These are phyloP conservation scores for Gadus macrocephalus DNA, from an alignment of 2,113 vertebrate genomes.

Conservation along the genomic window DNA sequence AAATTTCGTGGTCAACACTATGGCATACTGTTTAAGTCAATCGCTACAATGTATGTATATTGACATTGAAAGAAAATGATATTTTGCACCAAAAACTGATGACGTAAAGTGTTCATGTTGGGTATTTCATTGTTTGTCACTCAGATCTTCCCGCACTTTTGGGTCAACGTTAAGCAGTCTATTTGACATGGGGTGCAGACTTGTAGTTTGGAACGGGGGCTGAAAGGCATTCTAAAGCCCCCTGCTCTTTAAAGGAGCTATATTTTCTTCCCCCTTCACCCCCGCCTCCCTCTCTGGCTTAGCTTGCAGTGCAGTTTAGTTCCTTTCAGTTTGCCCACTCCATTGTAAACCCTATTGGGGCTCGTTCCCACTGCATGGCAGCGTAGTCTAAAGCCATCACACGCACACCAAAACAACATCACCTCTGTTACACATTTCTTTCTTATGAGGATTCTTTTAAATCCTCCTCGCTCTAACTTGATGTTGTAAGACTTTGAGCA, in stretches of 20 bases:
- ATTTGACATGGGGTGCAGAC: conserved; percentile 64
- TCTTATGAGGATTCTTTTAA: too few relatives aligned
- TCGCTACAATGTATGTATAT: neutral
- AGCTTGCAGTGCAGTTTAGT: conserved; percentile 65
- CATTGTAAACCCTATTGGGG: conserved; percentile 69
- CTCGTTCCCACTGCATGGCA: conserved; percentile 52
- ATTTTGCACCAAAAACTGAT: neutral
- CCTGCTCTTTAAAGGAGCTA: conserved; percentile 71
- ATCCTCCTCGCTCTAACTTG: too few relatives aligned
- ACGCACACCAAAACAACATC: conserved; percentile 40
- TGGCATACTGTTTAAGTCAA: neutral
- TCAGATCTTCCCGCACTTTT: conserved; percentile 44
- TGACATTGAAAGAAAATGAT: conserved; percentile 3
- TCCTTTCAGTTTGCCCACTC: conserved; percentile 75
- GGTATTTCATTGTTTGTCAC: conserved; percentile 28
- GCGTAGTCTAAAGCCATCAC: conserved; percentile 13
- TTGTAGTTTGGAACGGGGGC: conserved; percentile 68
- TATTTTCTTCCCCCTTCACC: conserved; percentile 56
- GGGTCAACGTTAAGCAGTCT: conserved; percentile 60
- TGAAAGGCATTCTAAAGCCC: conserved; percentile 69
- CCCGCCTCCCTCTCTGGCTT: conserved; percentile 64
- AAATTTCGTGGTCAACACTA: neutral
- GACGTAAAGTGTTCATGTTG: conserved; percentile 12
- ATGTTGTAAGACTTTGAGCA: too few relatives aligned
- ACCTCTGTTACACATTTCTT: conserved; percentile 26